These are phyloP conservation scores for Tanypteryx hageni DNA, from an alignment of 2,888 invertebrate species.

Conservation along the genomic window DNA sequence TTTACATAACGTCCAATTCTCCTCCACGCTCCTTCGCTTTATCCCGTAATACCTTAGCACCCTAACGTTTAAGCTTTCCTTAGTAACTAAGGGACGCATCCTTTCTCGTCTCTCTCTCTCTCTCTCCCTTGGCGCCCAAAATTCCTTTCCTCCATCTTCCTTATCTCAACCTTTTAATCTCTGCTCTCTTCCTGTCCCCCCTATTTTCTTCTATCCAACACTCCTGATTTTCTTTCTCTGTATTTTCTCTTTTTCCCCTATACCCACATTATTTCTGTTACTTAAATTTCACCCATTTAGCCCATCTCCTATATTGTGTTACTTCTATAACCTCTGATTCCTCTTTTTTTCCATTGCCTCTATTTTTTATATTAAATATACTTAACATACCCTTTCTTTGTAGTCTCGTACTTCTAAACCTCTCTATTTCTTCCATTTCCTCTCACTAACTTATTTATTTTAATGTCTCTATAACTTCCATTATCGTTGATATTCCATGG, in stretches of 20 bases:
- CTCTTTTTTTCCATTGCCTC: neutral
- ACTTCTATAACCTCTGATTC: neutral
- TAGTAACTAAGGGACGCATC: too few species aligned
- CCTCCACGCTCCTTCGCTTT: too few species aligned
- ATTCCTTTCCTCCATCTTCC: neutral
- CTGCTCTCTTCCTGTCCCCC: neutral
- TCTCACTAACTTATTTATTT: too few species aligned
- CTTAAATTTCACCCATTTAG: neutral
- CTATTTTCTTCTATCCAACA: too few species aligned
- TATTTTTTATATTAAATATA: neutral
- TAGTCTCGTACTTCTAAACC: too few species aligned
- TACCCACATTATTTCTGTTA: neutral
- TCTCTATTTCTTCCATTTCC: too few species aligned
- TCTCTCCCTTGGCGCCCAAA: neutral
- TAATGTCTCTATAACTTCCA: too few species aligned
- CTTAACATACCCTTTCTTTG: too few species aligned
- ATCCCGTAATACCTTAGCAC: too few species aligned
- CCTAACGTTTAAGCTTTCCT: too few species aligned
- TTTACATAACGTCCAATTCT: too few species aligned
- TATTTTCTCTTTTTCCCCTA: neutral
- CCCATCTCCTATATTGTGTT: neutral
- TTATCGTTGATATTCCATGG: too few species aligned
- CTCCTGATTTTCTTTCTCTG: neutral
- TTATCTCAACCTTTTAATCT: neutral
- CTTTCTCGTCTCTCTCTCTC: neutral